These are phyloP conservation scores for Heliocidaris erythrogramma DNA, from an alignment of 35 echinoderm and acorn worm species.

Conservation along the genomic window DNA sequence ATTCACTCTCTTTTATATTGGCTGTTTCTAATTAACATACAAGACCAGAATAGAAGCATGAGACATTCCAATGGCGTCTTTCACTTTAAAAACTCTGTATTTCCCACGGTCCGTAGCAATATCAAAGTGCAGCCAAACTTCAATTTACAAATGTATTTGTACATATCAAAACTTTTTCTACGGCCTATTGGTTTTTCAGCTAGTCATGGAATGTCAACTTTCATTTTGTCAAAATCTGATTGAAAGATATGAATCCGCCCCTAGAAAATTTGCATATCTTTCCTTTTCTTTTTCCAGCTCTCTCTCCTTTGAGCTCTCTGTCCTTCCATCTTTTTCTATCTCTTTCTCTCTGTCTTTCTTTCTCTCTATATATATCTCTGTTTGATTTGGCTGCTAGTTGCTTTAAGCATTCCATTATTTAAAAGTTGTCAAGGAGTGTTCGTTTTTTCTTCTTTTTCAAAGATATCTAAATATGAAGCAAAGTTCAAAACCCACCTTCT, in stretches of 20 bases:
- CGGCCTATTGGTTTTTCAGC: neutral
- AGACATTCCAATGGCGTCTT: neutral
- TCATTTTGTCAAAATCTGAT: neutral
- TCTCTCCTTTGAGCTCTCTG: too few relatives aligned
- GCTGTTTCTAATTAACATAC: neutral
- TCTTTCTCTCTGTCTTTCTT: neutral
- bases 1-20: neutral
- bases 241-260: neutral
- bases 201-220: conserved; percentile 2
- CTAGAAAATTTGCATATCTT: neutral
- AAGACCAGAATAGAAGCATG: neutral
- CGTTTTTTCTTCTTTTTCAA: neutral
- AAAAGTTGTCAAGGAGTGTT: neutral
- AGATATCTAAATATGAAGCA: neutral
- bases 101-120: neutral
- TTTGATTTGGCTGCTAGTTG: neutral
- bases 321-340: neutral
- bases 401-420: neutral
- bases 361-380: neutral
- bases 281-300: neutral
- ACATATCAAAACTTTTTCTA: neutral
- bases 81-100: neutral
- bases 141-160: neutral
- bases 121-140: conserved; percentile 1
- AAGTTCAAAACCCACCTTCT: neutral